Percentiles rank a stretch among this genome's conserved stretches.
phyloP scores from a whole-genome alignment of 2,797 vertebrate genomes.

The Falco naumanni region DNA sequence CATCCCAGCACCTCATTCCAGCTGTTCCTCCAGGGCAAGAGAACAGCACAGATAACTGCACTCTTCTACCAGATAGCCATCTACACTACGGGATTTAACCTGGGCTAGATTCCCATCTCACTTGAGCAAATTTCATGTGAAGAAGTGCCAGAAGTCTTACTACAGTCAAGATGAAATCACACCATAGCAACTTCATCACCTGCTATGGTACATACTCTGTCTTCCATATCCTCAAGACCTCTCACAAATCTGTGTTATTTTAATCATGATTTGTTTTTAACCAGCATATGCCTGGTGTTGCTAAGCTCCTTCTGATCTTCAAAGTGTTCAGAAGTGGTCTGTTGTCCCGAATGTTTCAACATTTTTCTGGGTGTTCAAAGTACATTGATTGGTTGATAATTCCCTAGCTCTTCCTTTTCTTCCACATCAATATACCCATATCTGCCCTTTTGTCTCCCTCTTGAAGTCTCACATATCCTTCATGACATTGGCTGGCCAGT shows the following conservation, averaged over 20 bases:
- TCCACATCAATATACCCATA: neutral
- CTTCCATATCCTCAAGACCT: neutral
- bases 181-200: neutral
- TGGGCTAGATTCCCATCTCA: neutral
- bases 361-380: neutral
- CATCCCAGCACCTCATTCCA: neutral
- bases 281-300: neutral
- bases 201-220: accelerated
- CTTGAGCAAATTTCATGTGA: neutral
- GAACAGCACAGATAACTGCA: accelerated
- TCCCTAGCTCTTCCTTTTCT: neutral
- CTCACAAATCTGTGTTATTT: neutral
- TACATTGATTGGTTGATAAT: neutral
- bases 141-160: neutral
- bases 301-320: neutral
- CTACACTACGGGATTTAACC: neutral
- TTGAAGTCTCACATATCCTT: neutral
- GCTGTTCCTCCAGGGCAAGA: neutral
- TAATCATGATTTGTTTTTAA: neutral
- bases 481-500: neutral
- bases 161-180: neutral
- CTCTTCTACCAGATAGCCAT: neutral
- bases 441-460: neutral
- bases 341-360: neutral
- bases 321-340: neutral